Base-by-base conservation (phyloP, 2,797 vertebrate genomes). In the Poeciliopsis presidionis region DNA sequence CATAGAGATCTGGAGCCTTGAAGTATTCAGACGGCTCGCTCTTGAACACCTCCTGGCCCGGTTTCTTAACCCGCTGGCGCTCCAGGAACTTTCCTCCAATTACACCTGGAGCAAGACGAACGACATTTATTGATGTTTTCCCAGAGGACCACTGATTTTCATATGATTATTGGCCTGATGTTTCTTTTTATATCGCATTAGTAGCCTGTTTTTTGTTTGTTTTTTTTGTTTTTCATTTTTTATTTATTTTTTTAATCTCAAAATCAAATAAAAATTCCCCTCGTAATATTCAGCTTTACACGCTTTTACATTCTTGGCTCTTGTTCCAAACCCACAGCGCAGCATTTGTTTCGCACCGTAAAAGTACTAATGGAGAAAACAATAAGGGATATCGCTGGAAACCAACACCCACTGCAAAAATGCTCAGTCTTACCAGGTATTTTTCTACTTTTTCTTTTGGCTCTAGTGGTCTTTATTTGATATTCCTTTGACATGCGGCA, bases 1-100 rank as follows among this genome's bases (percentile, higher is more conserved):
- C 90, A 76, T 96, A 97, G 71, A 99, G 91, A 90, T 99, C 95
- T 89, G 94, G 94, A 36, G 96, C 92, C 73, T 88, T 91, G 78
- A 97, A 96, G 87, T 95, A 98, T 85, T 97, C 90, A 0, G 96
- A 96, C 69, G 87, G 88, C 87, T 97, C 94, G 59, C 95, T 97
- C 93, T 97, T 98, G 86, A 96, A 97, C 79, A 96, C 78, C 82
- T 97, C 93, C 90, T 98, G 97, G 72, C 96, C 96, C 45, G 96
- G 97, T 89, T 95, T 98, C 94, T 96, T 98, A 67, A 99, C 92
- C 49, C 93, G 94, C 71, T 85, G 36, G 85, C 97, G 97, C 94
- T 96, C 94, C 90, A 98, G 93, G 92, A 97, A 98, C 91, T 94
- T 97, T 14, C 97, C 97, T 59, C 96, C 96, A 5, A 89, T 22